Evolutionary conservation across 2,797 vertebrate genomes (phyloP).

Genomic region (Dromococcyx pavoninus): DNA sequence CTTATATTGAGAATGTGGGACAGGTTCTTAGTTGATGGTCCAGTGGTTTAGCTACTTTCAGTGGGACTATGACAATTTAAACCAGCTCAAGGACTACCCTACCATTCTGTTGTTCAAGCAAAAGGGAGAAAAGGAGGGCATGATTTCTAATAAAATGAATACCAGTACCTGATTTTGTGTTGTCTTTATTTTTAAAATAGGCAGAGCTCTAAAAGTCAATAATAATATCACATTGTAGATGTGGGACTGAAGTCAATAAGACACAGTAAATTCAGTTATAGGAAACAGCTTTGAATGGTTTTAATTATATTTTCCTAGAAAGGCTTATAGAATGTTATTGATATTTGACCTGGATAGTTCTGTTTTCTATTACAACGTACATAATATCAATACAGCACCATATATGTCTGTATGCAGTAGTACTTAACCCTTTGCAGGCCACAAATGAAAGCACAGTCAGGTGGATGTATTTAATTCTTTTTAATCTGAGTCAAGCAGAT

Average conservation of each 20-base stretch:
- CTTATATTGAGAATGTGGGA: background rate
- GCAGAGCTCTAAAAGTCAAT: constrained; percentile 55
- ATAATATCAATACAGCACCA: constrained; percentile 51
- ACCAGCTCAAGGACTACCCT: background rate
- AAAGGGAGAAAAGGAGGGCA: background rate
- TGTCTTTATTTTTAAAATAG: constrained; percentile 51
- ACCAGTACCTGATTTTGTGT: constrained; percentile 7
- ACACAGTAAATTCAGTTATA: constrained; percentile 50
- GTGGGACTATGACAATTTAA: background rate
- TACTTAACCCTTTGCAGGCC: constrained; percentile 47
- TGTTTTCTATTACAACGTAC: constrained; percentile 73
- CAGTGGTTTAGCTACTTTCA: background rate
- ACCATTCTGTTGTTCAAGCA: constrained; percentile 45
- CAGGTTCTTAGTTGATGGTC: background rate
- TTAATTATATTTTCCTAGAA: constrained; percentile 80
- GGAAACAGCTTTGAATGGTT: constrained; percentile 68
- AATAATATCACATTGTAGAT: constrained; percentile 38
- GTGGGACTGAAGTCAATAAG: constrained; percentile 49
- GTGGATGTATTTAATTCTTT: background rate
- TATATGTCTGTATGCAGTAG: constrained; percentile 48
- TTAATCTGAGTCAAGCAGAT: constrained; percentile 33
- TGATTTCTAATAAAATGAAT: constrained; percentile 27
- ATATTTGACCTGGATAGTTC: constrained; percentile 71
- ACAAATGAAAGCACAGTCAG: constrained; percentile 17
- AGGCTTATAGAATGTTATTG: constrained; percentile 74